Evolutionary conservation across 2,888 invertebrate genomes (phyloP).

Genomic region (Trissoscelio sp.): DNA sequence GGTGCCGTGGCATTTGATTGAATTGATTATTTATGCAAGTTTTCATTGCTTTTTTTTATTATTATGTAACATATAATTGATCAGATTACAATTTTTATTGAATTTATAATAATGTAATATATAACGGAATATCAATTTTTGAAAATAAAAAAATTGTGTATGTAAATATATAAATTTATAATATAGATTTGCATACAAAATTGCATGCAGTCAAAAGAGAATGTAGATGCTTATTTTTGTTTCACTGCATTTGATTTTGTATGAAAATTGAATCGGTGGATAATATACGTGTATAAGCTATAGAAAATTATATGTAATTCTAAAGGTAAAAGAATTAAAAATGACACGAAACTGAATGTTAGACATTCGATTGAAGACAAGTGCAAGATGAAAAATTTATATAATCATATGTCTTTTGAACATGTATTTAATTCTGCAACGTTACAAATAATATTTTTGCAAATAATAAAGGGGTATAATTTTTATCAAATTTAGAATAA

Average conservation of each 20-base stretch:
- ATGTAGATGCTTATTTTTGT: conserved; percentile 54
- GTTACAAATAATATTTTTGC: background rate
- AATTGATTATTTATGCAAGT: conserved; percentile 10
- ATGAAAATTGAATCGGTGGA: conserved; percentile 30
- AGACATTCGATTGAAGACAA: conserved; percentile 28
- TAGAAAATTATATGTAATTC: conserved; percentile 41
- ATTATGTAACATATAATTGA: background rate
- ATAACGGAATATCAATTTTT: conserved; percentile 14
- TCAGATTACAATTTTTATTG: conserved; percentile 6
- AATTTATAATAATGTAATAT: conserved; percentile 31
- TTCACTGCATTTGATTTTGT: conserved; percentile 42
- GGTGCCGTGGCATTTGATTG: conserved; percentile 55
- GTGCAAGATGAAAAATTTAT: conserved; percentile 10
- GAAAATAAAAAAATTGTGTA: conserved; percentile 13
- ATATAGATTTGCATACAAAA: conserved; percentile 40
- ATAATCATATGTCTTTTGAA: conserved; percentile 6
- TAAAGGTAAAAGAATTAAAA: conserved; percentile 18
- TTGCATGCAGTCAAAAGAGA: conserved; percentile 28
- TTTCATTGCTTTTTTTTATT: conserved; percentile 1
- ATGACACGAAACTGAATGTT: conserved; percentile 33
- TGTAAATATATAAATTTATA: conserved; percentile 54
- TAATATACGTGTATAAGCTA: conserved; percentile 40
- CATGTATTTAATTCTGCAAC: background rate
- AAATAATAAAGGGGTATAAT: background rate
- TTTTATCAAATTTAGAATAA: too few species aligned